Evolutionary conservation across 2,113 vertebrate genomes (phyloP).

Genomic region (Climacteris rufus): DNA sequence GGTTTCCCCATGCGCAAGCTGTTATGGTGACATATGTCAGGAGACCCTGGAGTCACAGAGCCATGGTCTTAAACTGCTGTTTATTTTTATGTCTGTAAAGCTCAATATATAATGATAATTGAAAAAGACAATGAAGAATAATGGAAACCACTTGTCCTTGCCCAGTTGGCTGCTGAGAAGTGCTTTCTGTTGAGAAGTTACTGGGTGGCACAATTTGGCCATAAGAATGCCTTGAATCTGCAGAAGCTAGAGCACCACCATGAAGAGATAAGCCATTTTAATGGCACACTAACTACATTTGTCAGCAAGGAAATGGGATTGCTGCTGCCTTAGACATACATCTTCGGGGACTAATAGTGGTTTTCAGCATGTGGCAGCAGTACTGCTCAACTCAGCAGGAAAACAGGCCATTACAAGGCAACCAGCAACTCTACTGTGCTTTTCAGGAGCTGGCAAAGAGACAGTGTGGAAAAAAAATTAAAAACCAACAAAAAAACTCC

Average conservation of each 20-base stretch:
- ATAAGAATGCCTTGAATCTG: not conserved
- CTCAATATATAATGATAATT: not conserved
- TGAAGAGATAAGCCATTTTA: not conserved
- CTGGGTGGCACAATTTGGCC: not conserved
- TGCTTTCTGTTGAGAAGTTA: not conserved
- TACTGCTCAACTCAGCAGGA: not conserved
- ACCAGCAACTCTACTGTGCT: not conserved
- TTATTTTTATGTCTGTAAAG: not conserved
- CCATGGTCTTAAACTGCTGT: not conserved
- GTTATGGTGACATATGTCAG: not conserved
- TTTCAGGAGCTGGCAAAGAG: not conserved
- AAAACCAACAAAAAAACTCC: not conserved
- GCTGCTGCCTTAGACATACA: not conserved
- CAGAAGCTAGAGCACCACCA: not conserved
- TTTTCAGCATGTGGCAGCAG: conserved; percentile 6
- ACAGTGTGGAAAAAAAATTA: not conserved
- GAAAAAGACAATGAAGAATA: not conserved
- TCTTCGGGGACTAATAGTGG: not conserved
- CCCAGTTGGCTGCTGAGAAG: not conserved
- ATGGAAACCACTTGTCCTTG: not conserved
- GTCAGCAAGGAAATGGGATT: not conserved
- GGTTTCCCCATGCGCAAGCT: not conserved
- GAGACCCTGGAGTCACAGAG: not conserved
- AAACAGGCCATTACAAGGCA: not conserved
- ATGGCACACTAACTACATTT: not conserved